A percentile compares a stretch with the other conserved stretches of the same genome.
phyloP scores from a whole-genome alignment of 2,797 vertebrate genomes.

The Helostoma temminkii region DNA sequence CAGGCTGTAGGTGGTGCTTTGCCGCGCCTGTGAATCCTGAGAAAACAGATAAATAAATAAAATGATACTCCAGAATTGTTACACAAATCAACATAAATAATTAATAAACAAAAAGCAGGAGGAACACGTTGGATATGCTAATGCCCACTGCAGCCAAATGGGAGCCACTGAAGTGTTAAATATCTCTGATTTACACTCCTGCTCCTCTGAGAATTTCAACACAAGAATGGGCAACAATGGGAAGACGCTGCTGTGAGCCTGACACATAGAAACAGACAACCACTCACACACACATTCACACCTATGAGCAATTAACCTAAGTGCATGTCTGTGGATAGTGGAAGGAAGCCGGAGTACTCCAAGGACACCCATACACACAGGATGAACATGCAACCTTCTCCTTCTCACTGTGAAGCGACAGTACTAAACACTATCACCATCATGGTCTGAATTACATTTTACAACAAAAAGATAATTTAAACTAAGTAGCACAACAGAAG shows the following conservation, averaged over 20 bases:
- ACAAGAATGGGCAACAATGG: slow-evolving; percentile 26
- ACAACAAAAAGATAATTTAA: slow-evolving; percentile 28
- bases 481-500: slow-evolving; percentile 6
- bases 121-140: not conserved
- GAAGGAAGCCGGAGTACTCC: too few relatives aligned
- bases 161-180: slow-evolving; percentile 25
- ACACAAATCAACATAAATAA: not conserved
- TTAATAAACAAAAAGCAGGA: too few relatives aligned
- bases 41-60: slow-evolving; percentile 11
- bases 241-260: slow-evolving; percentile 26
- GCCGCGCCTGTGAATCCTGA: slow-evolving; percentile 95
- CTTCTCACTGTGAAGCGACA: too few relatives aligned
- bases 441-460: too few relatives aligned
- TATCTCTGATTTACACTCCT: slow-evolving; percentile 19
- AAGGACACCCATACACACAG: too few relatives aligned
- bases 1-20: slow-evolving; percentile 95
- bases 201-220: slow-evolving; percentile 33
- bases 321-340: too few relatives aligned
- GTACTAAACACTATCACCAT: too few relatives aligned
- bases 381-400: too few relatives aligned
- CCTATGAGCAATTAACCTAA: too few relatives aligned
- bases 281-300: too few relatives aligned
- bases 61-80: not conserved
- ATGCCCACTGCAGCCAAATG: slow-evolving; percentile 14
- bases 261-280: too few relatives aligned